Evolutionary conservation across 1,140 invertebrate species (phyloP), one percentile per base, ranked within the genome.

Genomic region (Heliothis subflexa): DNA sequence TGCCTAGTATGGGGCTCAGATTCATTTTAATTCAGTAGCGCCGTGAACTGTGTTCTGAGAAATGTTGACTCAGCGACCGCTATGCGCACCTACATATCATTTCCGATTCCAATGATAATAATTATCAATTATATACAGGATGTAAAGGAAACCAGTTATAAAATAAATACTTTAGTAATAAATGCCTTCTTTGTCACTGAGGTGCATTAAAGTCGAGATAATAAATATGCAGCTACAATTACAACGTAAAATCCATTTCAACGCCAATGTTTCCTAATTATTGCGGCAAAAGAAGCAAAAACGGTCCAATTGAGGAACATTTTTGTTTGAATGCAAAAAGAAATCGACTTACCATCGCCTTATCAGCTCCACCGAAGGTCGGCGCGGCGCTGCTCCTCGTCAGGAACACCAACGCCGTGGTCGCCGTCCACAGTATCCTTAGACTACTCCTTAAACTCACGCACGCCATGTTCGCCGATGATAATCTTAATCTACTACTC

Each of bases 321-420:
- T 72, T 55, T 72, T 72, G 1, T 55, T 16, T 72, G n/a, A 40
- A 18, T 54, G 52, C 70, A 72, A 72, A 72, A 64, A 78, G 57
- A 25, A 75, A 75, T 9, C 12, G 25, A 91, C 93, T 92, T 79
- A 94, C 93, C 91, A 91, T 93, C 5, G 93, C 93, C 54, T 88
- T 92, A 68, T 91, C 91, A 10, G 91, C 90, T 57, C 83, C 85
- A 9, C 88, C 92, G 79, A 92, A 93, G 77, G 91, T 84, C 13
- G 93, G 93, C 21, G 93, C 93, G 4, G 91, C 93, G 73, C 91
- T 90, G 71, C 86, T 91, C 78, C 86, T 86, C 28, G 87, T 88
- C 3, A 93, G 85, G 77, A 90, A 89, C 47, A 91, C 86, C 75
- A 93, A 78, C 13, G 88, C 80, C 55, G 84, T 83, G 73, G 81